phyloP scores from a whole-genome alignment of 2,113 vertebrate genomes.

The Motacilla alba region DNA sequence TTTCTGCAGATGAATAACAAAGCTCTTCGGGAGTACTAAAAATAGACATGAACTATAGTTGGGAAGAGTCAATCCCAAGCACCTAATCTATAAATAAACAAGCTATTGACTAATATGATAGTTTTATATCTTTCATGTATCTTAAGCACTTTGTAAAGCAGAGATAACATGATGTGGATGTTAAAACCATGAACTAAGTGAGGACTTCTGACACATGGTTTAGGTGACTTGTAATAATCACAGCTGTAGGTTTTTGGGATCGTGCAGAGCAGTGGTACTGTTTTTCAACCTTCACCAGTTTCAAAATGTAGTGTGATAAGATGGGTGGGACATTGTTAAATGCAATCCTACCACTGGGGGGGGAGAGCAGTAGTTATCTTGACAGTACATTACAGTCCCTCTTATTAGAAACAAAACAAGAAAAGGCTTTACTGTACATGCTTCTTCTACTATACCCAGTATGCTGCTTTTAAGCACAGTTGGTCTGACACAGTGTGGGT shows the following conservation, averaged over 20 bases:
- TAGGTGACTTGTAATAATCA: not conserved
- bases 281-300: not conserved
- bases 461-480: not conserved
- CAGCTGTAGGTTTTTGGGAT: not conserved
- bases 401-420: not conserved
- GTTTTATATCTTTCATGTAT: not conserved
- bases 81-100: not conserved
- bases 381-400: not conserved
- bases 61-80: not conserved
- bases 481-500: not conserved
- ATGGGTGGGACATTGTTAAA: not conserved
- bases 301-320: not conserved
- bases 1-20: slow-evolving; percentile 25
- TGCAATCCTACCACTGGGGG: not conserved
- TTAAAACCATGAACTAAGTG: not conserved
- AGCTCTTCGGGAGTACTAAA: slow-evolving; percentile 22
- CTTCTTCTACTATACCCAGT: not conserved
- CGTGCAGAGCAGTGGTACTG: not conserved
- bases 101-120: not conserved
- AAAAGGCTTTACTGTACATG: not conserved
- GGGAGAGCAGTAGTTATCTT: not conserved
- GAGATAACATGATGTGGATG: not conserved
- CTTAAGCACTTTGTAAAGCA: not conserved
- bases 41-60: not conserved
- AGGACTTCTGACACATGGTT: not conserved